phyloP scores from a whole-genome alignment of 2,113 vertebrate genomes.

The Microcebus lehilahytsara region DNA sequence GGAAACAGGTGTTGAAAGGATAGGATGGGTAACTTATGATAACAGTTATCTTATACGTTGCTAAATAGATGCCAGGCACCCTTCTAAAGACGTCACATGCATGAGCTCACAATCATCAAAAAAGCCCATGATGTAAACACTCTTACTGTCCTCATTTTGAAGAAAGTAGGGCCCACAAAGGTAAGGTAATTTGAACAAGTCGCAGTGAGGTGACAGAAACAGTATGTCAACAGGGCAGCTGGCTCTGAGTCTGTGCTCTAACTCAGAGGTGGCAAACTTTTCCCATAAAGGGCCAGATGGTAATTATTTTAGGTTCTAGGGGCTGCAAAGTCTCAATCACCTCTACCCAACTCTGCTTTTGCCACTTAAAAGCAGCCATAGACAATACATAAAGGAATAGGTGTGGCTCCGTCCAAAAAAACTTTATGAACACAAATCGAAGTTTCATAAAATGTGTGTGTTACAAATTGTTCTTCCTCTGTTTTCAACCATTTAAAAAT shows the following conservation, averaged over 20 bases:
- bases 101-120: neutral
- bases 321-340: fast-evolving
- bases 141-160: neutral
- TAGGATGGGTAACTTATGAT: neutral
- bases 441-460: neutral
- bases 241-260: neutral
- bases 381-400: neutral
- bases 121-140: neutral
- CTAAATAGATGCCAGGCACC: neutral
- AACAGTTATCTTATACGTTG: neutral
- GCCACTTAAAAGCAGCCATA: neutral
- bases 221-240: neutral
- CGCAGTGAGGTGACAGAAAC: neutral
- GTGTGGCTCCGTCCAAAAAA: neutral
- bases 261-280: neutral
- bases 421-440: neutral
- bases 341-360: neutral
- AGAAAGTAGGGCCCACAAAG: neutral
- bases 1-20: neutral
- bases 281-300: neutral
- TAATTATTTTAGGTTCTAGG: neutral
- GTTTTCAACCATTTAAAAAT: neutral
- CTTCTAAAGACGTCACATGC: neutral
- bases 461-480: neutral
- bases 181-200: neutral